Evolutionary conservation across 1,140 invertebrate genomes (phyloP), one percentile per base, ranked within the genome.

Genomic region (Pseudobourletiella spinata): DNA sequence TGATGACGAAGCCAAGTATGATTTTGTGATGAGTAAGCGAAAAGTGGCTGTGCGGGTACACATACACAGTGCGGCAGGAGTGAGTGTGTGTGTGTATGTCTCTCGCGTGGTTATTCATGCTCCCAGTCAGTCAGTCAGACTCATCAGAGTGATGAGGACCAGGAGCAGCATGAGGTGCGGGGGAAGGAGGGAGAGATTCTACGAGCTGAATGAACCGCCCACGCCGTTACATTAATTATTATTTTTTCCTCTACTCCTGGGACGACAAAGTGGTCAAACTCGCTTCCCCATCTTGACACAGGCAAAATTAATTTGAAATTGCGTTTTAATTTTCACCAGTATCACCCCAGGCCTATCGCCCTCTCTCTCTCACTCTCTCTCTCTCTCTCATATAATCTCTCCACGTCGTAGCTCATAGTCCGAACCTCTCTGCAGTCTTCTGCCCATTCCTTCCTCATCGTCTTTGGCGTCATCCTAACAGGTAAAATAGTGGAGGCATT

Each of bases 251-350:
- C 22, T 52, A 25, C 14, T 60, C 29, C 48, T 60, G 48, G 28
- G 59, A 50, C 35, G 59, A 55, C 59, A 61, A 61, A 61, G 59
- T 55, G 59, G 59, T 61, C 59, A 61, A 61, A 61, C 59, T 61
- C 24, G 59, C 59, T 61, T 54, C 25, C 32, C 28, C 48, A 22
- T 48, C 57, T 59, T 59, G 57, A 59, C 58, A 52, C 46, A 60
- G 52, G 52, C 58, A 60, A 60, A 60, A 60, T 60, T 60, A 60
- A 60, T 60, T 60, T 60, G 46, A 60, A 60, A 60, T 60, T 60
- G 58, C 50, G 58, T 60, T 60, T 60, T 60, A 60, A 60, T 60
- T 60, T 60, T 52, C 46, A 51, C 48, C 48, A 51, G 25, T 8
- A 22, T 51, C 48, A 25, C 24, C 14, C 3, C 48, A 51, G 48